These are phyloP conservation scores for Anaspis maculata DNA, from an alignment of 2,888 invertebrate genomes.

Conservation along the genomic window DNA sequence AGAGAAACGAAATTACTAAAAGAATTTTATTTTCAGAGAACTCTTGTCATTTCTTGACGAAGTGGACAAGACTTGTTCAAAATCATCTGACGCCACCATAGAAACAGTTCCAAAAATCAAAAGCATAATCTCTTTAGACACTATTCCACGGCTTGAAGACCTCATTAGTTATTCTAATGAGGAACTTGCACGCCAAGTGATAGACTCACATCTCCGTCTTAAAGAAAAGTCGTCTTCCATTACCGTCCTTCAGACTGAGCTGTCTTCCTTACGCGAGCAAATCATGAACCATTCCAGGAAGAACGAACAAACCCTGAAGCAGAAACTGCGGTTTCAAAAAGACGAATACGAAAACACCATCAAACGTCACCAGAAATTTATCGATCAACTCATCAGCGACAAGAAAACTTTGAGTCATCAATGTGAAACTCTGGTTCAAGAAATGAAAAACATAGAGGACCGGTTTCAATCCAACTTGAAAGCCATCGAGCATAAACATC, in stretches of 20 bases:
- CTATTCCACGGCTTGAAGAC: conserved; percentile 45
- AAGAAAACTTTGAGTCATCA: conserved; percentile 70
- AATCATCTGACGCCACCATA: conserved; percentile 18
- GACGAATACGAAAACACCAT: conserved; percentile 67
- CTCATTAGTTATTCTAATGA: conserved; percentile 49
- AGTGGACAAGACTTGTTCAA: conserved; percentile 45
- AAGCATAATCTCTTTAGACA: not conserved
- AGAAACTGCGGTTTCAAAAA: conserved; percentile 51
- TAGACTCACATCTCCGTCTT: conserved; percentile 51
- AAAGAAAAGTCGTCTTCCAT: conserved; percentile 55
- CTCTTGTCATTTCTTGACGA: conserved; percentile 59
- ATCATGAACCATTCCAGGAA: conserved; percentile 38
- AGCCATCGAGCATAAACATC: conserved; percentile 65
- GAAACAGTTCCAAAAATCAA: not conserved
- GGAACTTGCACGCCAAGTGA: conserved; percentile 53
- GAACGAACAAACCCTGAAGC: conserved; percentile 38
- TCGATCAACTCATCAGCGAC: conserved; percentile 72
- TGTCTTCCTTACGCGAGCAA: conserved; percentile 49
- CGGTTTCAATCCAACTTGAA: conserved; percentile 57
- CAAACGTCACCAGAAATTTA: conserved; percentile 72
- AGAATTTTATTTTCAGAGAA: conserved; percentile 53
- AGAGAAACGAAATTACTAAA: too few species aligned
- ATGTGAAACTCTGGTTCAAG: conserved; percentile 59
- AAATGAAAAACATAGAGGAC: conserved; percentile 57
- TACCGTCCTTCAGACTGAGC: conserved; percentile 50